Evolutionary conservation across 2,888 invertebrate species (phyloP), one percentile per base, ranked within the genome.

Genomic region (Mimumesa dahlbomi): DNA sequence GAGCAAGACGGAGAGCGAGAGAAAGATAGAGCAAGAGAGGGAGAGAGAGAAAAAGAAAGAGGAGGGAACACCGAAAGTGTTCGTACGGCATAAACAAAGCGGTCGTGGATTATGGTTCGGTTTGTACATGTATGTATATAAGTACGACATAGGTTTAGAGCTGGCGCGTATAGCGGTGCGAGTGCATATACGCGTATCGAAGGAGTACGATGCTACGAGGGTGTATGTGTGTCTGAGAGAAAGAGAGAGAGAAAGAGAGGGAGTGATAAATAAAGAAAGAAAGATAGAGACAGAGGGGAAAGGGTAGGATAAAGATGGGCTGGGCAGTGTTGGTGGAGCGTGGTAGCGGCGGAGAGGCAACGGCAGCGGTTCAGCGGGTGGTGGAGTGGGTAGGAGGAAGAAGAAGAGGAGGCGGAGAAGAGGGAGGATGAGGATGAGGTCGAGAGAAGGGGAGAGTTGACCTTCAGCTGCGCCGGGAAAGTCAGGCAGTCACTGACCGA

Each of bases 401-500:
- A 73, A 56, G 74, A 59, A 59, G 77, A 65, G 25, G 52, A 48
- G 53, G 61, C 43, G 53, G 58, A 46, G 64, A 40, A 68, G 67
- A 59, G 48, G 57, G 79, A 64, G 40, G 64, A 77, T 72, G 69
- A 75, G 80, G 73, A 80, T 68, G 82, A 77, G 78, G 82, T 69
- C 58, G 75, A 71, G 77, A 83, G 85, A 84, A 83, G 85, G 85
- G 87, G 85, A 85, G 85, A 86, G 85, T 86, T 88, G 87, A 88
- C 88, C 88, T 88, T 88, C 87, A 88, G 84, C 87, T 82, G 84
- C 82, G 88, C 84, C 89, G 88, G 89, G 89, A 89, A 89, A 89
- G 89, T 88, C 89, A 88, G 86, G 84, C 89, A 87, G 88, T 89
- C 89, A 89, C 89, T 88, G 88, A 89, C 88, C 89, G 89, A 87